phyloP scores from a whole-genome alignment of 2,888 invertebrate genomes.

The Plagiodera versicolora region DNA sequence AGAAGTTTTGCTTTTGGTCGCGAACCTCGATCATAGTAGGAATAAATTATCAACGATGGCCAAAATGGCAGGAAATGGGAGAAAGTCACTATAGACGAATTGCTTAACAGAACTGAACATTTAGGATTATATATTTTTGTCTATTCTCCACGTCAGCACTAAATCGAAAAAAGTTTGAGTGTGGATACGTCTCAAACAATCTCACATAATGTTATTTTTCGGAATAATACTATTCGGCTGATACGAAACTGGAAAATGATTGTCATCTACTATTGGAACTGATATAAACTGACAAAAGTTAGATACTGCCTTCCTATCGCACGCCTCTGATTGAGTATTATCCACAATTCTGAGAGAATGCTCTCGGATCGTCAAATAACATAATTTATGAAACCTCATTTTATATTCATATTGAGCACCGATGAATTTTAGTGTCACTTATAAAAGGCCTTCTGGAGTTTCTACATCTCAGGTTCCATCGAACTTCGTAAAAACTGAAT shows the following conservation, averaged over 20 bases:
- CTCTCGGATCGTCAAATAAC: constrained; percentile 9
- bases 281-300: no score
- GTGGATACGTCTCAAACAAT: no score
- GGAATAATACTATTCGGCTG: no score
- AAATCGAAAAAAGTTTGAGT: no score
- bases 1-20: no score
- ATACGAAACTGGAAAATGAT: no score
- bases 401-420: constrained; percentile 13
- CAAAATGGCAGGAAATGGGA: constrained; percentile 18
- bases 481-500: not conserved
- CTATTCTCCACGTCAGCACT: no score
- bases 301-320: not conserved
- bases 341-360: constrained; percentile 3
- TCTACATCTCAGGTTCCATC: not conserved
- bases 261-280: no score
- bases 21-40: no score
- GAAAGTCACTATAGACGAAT: constrained; percentile 22
- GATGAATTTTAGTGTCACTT: constrained; percentile 17
- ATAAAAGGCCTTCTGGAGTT: constrained; percentile 2
- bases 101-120: not conserved
- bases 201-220: no score
- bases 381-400: constrained; percentile 15
- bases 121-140: not conserved
- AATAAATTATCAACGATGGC: constrained; percentile 19
- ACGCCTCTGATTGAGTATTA: not conserved